Base-by-base conservation (phyloP, 2,797 vertebrate species). In the Brachyrhaphis roseni region DNA sequence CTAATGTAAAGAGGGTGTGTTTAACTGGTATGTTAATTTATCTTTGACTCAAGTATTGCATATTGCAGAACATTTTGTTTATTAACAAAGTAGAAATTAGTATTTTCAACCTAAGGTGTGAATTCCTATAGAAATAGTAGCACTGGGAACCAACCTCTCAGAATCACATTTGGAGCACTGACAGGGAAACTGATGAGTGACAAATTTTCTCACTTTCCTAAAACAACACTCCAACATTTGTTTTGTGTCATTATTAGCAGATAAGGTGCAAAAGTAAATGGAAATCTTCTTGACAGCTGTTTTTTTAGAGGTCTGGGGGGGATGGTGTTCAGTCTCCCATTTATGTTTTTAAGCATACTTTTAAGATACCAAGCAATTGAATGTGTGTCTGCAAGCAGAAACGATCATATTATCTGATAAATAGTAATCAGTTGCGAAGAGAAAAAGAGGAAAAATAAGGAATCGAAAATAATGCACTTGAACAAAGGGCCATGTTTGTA, bases 361-460 rank as follows among this genome's bases (percentile, higher is more conserved):
- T 71, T 51, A 20, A 26, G 2, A 26, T 11, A 2, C 20, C 20
- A 72, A 64, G 43, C 77, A 26, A 36, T 12, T 18, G 5, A 31
- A 41, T 2, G 2, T 55, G 39, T 46, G 28, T 45, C 16, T 62
- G 55, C 28, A 31, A 43, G 11, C 1, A 23, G 55, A 57, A 57
- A 57, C 55, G 5, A 28, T 57, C 55, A 57, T n/a, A 57, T 57
- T 28, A 41, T 41, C 1, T 68, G 20, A 41, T 26, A 26, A 68
- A 36, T 20, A 88, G 78, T 84, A 86, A 89, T 83, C 47, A 77
- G 23, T 49, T 46, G 23, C 16, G 51, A 73, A 88, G 76, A 84
- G 87, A 84, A 73, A 73, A 70, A 84, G 49, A 80, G 47, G 76
- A 45, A 84, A 75, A 74, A 36, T 12, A 73, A 20, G 5, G 7